These are phyloP conservation scores for Nycticorax nycticorax DNA, from an alignment of 2,113 vertebrate species.

Conservation along the genomic window DNA sequence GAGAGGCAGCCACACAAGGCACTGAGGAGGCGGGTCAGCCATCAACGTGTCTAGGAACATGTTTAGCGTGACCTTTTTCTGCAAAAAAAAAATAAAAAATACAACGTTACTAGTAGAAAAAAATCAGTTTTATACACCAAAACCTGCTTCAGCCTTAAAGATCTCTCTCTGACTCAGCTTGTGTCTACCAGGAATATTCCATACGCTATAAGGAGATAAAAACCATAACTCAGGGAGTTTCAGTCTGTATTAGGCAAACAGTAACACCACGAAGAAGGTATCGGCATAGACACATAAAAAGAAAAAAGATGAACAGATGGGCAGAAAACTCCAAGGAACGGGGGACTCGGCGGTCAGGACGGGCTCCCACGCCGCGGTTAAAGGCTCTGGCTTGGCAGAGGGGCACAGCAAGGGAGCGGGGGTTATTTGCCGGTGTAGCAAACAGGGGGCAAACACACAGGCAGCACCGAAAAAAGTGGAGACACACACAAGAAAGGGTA, in stretches of 20 bases:
- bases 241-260: neutral
- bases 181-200: neutral
- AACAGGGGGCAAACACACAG: neutral
- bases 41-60: slow-evolving; percentile 94
- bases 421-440: neutral
- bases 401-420: neutral
- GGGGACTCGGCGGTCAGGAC: too few relatives aligned
- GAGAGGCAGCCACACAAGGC: slow-evolving; percentile 98
- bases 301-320: neutral
- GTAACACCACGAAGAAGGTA: neutral
- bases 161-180: neutral
- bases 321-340: neutral
- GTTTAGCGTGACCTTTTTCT: slow-evolving; percentile 96
- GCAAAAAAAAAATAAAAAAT: slow-evolving; percentile 55
- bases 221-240: neutral
- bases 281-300: neutral
- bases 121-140: fast-evolving
- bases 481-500: too few relatives aligned
- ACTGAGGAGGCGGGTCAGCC: slow-evolving; percentile 97
- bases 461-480: neutral
- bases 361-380: neutral
- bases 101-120: neutral
- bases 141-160: neutral
- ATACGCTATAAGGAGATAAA: neutral
- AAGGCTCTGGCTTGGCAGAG: neutral